These are phyloP conservation scores for Hesperia comma DNA, from an alignment of 2,888 invertebrate species.

Conservation along the genomic window DNA sequence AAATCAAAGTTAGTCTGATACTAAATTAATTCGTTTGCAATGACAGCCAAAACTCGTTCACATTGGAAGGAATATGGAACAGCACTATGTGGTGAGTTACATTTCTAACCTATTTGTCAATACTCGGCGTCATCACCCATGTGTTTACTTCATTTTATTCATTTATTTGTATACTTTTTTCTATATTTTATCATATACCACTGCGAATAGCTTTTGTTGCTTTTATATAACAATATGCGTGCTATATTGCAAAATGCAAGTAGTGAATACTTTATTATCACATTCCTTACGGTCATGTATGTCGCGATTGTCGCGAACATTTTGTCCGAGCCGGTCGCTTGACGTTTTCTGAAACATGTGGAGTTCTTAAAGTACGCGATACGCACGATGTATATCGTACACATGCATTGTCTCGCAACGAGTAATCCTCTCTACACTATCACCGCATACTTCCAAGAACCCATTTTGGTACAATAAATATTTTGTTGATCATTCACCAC, in stretches of 20 bases:
- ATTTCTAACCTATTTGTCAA: conserved; percentile 69
- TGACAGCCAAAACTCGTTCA: conserved; percentile 82
- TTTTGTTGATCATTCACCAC: not conserved
- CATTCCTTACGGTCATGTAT: conserved; percentile 42
- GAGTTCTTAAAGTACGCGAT: conserved; percentile 33
- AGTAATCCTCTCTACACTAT: conserved; percentile 14
- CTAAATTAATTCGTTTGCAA: conserved; percentile 60
- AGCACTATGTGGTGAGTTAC: conserved; percentile 80
- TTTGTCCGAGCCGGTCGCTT: conserved; percentile 39
- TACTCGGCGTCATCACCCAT: conserved; percentile 56
- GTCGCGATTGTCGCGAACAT: conserved; percentile 46
- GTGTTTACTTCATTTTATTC: conserved; percentile 51
- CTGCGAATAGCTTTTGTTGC: conserved; percentile 17
- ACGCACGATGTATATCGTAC: conserved; percentile 4
- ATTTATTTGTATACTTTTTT: not conserved
- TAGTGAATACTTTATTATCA: conserved; percentile 33
- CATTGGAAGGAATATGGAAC: conserved; percentile 84
- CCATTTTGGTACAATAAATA: conserved; percentile 8
- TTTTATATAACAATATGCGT: conserved; percentile 22
- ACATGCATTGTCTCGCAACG: conserved; percentile 16
- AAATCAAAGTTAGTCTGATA: conserved; percentile 60
- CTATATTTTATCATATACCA: conserved; percentile 6
- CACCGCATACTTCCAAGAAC: conserved; percentile 24
- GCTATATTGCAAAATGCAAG: conserved; percentile 7
- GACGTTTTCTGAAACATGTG: conserved; percentile 48